Evolutionary conservation across 2,797 vertebrate genomes (phyloP).

Genomic region (Xerus rutilus): DNA sequence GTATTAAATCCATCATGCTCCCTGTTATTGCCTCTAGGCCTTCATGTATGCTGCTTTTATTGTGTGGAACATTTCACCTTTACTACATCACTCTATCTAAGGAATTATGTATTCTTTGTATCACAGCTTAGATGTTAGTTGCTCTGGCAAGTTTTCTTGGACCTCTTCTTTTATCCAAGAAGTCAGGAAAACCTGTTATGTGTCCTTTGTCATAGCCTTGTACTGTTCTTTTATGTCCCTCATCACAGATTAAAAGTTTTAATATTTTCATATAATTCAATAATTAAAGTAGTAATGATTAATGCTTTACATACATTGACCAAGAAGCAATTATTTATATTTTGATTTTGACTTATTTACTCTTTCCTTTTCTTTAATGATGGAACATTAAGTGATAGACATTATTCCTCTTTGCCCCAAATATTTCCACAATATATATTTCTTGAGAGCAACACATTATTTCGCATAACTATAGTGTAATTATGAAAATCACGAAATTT

Average conservation of each 20-base stretch:
- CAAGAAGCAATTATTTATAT: neutral
- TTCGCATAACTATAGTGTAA: neutral
- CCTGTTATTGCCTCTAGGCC: neutral
- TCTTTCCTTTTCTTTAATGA: neutral
- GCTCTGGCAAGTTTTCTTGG: neutral
- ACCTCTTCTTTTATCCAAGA: neutral
- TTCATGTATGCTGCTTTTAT: neutral
- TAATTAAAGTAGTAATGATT: neutral
- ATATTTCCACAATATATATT: neutral
- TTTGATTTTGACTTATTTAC: neutral
- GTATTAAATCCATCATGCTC: neutral
- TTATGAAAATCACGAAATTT: too few relatives aligned
- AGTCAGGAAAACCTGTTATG: neutral
- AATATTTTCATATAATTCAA: slow-evolving; percentile 17
- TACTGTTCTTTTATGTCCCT: neutral
- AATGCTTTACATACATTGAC: neutral
- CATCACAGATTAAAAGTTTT: neutral
- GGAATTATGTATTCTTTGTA: neutral
- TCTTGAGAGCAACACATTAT: neutral
- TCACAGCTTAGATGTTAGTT: neutral
- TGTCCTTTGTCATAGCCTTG: neutral
- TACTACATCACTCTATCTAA: neutral
- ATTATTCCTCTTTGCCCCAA: neutral
- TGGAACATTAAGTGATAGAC: neutral
- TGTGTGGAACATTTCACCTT: neutral